phyloP scores from a whole-genome alignment of 2,797 vertebrate genomes.

The Todus mexicanus region DNA sequence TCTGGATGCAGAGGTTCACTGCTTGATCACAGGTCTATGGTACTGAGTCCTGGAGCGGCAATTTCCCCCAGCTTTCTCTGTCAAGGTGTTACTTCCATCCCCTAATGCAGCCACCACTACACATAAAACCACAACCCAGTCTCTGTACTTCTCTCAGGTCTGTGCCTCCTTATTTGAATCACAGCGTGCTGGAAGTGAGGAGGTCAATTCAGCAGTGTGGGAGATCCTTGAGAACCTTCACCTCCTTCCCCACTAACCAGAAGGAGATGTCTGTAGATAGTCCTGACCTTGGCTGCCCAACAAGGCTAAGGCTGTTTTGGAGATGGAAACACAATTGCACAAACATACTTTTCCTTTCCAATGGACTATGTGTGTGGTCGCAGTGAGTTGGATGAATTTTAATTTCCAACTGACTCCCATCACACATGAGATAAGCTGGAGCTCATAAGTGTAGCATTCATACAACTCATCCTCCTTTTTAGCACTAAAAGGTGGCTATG shows the following conservation, averaged over 20 bases:
- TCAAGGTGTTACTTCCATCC: neutral
- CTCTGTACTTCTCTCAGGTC: neutral
- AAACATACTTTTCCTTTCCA: conserved; percentile 60
- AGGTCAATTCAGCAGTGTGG: neutral
- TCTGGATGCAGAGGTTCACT: neutral
- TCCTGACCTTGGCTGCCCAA: neutral
- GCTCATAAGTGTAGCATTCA: neutral
- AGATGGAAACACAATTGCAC: conserved; percentile 34
- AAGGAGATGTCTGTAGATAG: neutral
- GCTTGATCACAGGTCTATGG: neutral
- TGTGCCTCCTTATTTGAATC: neutral
- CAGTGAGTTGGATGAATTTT: conserved; percentile 36
- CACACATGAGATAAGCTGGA: conserved; percentile 36
- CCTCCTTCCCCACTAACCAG: neutral
- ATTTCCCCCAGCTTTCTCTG: neutral
- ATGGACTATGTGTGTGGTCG: conserved; percentile 51
- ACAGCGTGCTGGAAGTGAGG: neutral
- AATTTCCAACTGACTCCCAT: conserved; percentile 38
- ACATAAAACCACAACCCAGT: neutral
- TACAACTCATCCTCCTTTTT: neutral
- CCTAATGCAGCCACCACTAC: neutral
- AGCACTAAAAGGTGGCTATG: neutral
- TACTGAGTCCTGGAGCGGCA: neutral
- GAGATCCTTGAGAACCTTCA: neutral
- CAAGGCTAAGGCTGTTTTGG: conserved; percentile 39